These are phyloP conservation scores for Pollenia angustigena DNA, from an alignment of 2,888 invertebrate species.

Conservation along the genomic window DNA sequence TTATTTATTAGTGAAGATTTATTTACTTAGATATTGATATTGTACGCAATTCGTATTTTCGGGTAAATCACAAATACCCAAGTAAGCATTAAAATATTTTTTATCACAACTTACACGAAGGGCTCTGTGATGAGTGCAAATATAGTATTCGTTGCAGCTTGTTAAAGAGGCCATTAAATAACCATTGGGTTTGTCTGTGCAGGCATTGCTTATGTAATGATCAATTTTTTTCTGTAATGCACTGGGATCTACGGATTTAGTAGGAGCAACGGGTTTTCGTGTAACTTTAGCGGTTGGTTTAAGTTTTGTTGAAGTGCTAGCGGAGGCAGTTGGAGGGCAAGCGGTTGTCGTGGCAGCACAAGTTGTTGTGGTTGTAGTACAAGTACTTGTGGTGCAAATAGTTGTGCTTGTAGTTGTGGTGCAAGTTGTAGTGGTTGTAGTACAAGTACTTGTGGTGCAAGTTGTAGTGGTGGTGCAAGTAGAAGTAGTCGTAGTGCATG, in stretches of 20 bases:
- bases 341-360: conserved; percentile 12
- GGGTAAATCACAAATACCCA: conserved; percentile 80
- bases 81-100: conserved; percentile 79
- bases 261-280: neutral
- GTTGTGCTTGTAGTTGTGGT: conserved; percentile 26
- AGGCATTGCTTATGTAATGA: conserved; percentile 77
- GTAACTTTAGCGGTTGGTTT: neutral
- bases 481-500: neutral
- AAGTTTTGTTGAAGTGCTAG: neutral
- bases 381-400: conserved; percentile 12
- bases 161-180: conserved; percentile 80
- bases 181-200: conserved; percentile 79
- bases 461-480: conserved; percentile 10
- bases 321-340: neutral
- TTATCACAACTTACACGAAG: conserved; percentile 79
- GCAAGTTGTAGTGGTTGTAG: conserved; percentile 20
- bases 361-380: neutral
- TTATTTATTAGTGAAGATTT: neutral
- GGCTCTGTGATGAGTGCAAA: conserved; percentile 78
- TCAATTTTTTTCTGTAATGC: conserved; percentile 70
- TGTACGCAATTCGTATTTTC: conserved; percentile 78
- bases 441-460: neutral
- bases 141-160: conserved; percentile 80
- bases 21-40: neutral
- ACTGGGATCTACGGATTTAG: neutral